These are phyloP conservation scores for Pseudomyrmex concolor DNA, from an alignment of 1,140 invertebrate species.

Conservation along the genomic window DNA sequence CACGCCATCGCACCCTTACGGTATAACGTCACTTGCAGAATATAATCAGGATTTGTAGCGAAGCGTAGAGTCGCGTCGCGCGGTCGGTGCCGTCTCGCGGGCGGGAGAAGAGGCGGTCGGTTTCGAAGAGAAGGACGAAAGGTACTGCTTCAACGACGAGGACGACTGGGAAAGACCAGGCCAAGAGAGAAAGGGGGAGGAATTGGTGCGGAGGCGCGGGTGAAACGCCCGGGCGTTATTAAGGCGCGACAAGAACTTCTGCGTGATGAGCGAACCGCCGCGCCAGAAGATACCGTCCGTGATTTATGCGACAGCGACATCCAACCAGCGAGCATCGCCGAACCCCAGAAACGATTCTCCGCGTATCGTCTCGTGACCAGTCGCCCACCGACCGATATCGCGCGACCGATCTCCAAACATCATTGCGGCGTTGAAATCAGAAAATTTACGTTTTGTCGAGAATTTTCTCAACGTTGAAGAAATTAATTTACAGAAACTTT, in stretches of 20 bases:
- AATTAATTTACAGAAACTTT: neutral
- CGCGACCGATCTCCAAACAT: conserved; percentile 43
- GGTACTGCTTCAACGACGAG: conserved; percentile 50
- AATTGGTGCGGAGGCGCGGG: conserved; percentile 70
- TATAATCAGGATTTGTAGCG: conserved; percentile 86
- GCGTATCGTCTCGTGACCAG: conserved; percentile 68
- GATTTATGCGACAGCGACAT: conserved; percentile 84
- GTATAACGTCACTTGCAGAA: conserved; percentile 85
- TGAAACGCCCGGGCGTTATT: conserved; percentile 83
- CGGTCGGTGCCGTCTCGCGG: conserved; percentile 47
- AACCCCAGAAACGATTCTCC: conserved; percentile 59
- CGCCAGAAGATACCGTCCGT: conserved; percentile 83
- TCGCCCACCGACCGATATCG: conserved; percentile 51
- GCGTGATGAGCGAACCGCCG: conserved; percentile 83
- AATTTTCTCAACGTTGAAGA: conserved; percentile 33
- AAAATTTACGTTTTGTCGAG: conserved; percentile 46
- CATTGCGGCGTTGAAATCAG: conserved; percentile 47
- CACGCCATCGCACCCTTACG: conserved; percentile 80
- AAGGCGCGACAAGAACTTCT: conserved; percentile 85
- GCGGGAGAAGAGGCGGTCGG: conserved; percentile 52
- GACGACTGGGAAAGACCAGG: conserved; percentile 62
- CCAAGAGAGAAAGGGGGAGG: conserved; percentile 33
- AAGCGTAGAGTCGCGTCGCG: conserved; percentile 65
- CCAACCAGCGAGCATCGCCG: conserved; percentile 67
- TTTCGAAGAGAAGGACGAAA: conserved; percentile 68